Conservation (phyloP, 2,888 invertebrate species). For the Parapristionchus giblindavisi region DNA sequence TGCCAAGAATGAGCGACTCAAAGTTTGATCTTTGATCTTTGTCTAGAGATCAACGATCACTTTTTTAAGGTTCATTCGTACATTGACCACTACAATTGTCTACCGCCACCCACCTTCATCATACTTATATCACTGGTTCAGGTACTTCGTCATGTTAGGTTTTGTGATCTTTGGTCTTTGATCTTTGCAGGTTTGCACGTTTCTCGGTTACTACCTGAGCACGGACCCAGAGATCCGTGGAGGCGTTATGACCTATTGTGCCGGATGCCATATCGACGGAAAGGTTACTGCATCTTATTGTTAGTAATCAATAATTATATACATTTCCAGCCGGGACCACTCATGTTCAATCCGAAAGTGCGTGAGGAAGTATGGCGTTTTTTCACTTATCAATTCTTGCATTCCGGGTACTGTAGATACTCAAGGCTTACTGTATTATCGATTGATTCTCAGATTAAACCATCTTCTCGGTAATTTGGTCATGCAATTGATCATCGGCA, state of each 20-base stretch:
- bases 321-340: slow-evolving; percentile 64
- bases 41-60: no score
- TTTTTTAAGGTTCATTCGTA: slow-evolving; percentile 53
- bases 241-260: slow-evolving; percentile 75
- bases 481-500: slow-evolving; percentile 89
- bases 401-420: slow-evolving; percentile 46
- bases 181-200: slow-evolving; percentile 72
- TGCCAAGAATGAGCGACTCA: slow-evolving; percentile 18
- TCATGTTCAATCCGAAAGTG: slow-evolving; percentile 88
- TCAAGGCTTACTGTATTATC: not conserved
- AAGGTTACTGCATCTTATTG: no score
- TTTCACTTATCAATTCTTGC: slow-evolving; percentile 80
- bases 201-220: slow-evolving; percentile 73
- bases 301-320: slow-evolving; percentile 38
- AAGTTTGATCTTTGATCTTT: slow-evolving; percentile 9
- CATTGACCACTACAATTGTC: slow-evolving; percentile 76
- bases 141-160: no score
- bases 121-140: slow-evolving; percentile 83
- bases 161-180: no score
- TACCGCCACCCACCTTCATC: slow-evolving; percentile 90
- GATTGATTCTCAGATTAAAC: slow-evolving; percentile 46
- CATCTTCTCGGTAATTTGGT: slow-evolving; percentile 89
- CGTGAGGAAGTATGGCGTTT: slow-evolving; percentile 91
- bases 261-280: slow-evolving; percentile 78
- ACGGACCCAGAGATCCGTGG: slow-evolving; percentile 51